A percentile compares a stretch with the other conserved stretches of the same genome.
These are phyloP conservation scores for Pimephales promelas DNA, from an alignment of 2,113 vertebrate genomes.

Conservation along the genomic window DNA sequence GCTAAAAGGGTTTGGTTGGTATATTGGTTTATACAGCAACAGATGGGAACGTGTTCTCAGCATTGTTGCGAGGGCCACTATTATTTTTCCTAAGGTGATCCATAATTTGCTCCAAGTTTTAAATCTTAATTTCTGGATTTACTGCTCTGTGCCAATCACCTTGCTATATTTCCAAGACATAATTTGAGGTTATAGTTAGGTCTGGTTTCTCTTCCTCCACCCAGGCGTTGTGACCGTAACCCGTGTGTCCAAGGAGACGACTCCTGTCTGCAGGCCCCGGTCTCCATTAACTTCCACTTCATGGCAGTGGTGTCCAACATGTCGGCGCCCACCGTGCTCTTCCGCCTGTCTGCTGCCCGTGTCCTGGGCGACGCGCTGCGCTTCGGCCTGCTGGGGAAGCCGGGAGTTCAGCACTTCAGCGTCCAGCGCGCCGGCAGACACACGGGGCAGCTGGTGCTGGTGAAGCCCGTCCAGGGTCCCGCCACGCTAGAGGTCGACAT, in stretches of 20 bases:
- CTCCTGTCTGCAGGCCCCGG: conserved; percentile 75
- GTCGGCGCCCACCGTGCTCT: conserved; percentile 76
- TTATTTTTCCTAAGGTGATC: neutral
- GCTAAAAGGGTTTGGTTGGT: neutral
- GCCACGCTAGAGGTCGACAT: conserved; percentile 78
- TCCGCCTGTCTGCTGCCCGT: conserved; percentile 80
- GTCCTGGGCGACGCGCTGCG: conserved; percentile 78
- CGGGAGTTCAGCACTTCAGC: conserved; percentile 64
- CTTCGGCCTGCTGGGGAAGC: conserved; percentile 71
- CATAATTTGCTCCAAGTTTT: neutral
- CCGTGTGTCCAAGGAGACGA: conserved; percentile 79
- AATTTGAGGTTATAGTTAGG: neutral
- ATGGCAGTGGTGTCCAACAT: conserved; percentile 82
- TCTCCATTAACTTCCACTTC: conserved; percentile 86
- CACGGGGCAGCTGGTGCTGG: conserved; percentile 81
- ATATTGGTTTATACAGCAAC: neutral
- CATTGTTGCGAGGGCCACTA: neutral
- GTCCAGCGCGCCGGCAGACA: conserved; percentile 77
- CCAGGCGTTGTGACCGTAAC: conserved; percentile 85
- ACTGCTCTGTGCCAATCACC: neutral
- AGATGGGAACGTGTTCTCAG: neutral
- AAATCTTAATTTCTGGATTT: neutral
- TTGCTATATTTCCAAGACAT: neutral
- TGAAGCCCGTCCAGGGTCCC: conserved; percentile 71
- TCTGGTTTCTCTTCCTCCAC: neutral